Percentiles rank a stretch among this genome's conserved stretches.
Conservation (phyloP, 2,888 invertebrate genomes). For the Nomada fucata region DNA sequence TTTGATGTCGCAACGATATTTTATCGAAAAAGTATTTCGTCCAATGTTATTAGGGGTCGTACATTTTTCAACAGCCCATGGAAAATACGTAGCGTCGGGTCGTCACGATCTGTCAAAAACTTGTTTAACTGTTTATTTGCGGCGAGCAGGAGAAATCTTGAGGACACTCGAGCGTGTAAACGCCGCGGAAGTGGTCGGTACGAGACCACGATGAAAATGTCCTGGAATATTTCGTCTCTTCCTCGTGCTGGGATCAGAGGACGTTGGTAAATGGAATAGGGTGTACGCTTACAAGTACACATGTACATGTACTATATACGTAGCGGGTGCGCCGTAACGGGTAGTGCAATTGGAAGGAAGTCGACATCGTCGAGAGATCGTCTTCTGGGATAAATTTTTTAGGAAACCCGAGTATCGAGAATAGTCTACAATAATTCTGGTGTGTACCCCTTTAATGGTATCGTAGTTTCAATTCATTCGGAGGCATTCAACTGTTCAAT, state of each 20-base stretch:
- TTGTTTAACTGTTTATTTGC: slow-evolving; percentile 5
- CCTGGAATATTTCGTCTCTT: slow-evolving; percentile 4
- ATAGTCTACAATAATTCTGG: too few relatives aligned
- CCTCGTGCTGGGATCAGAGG: background rate
- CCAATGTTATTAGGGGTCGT: slow-evolving; percentile 38
- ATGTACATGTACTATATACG: background rate
- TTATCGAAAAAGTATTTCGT: slow-evolving; percentile 34
- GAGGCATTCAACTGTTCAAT: background rate
- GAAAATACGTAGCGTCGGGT: slow-evolving; percentile 3
- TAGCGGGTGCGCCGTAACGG: slow-evolving; percentile 5
- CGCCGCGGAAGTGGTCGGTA: background rate
- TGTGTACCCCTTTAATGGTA: background rate
- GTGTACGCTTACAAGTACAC: background rate
- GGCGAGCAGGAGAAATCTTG: background rate
- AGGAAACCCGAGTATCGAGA: too few relatives aligned
- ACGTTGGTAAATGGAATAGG: slow-evolving; percentile 1
- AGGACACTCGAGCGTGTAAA: slow-evolving; percentile 9
- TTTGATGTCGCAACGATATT: slow-evolving; percentile 43
- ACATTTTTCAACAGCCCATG: slow-evolving; percentile 12
- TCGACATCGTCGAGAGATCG: background rate
- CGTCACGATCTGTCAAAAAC: background rate
- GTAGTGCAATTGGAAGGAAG: background rate
- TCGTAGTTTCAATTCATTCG: background rate
- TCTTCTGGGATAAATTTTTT: background rate
- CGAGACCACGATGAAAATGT: slow-evolving; percentile 2